phyloP scores from a whole-genome alignment of 2,888 invertebrate genomes.

The Lymantria monacha region DNA sequence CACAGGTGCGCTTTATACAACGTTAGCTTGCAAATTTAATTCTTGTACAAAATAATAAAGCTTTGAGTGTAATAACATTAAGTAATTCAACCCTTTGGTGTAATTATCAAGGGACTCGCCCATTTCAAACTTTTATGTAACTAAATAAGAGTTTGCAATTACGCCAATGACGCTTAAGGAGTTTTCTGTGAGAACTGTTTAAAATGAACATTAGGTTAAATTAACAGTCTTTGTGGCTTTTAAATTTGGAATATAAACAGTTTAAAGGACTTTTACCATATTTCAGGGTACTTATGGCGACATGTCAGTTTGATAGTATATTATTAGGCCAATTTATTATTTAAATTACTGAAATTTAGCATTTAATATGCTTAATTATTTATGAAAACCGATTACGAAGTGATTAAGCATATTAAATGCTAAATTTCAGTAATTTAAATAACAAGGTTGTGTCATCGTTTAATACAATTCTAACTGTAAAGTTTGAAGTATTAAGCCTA shows the following conservation, averaged over 20 bases:
- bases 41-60: constrained; percentile 17
- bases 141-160: constrained; percentile 28
- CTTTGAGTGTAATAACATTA: constrained; percentile 21
- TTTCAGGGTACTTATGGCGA: not conserved
- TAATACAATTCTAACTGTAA: too few relatives aligned
- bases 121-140: constrained; percentile 29
- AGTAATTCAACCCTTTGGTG: constrained; percentile 24
- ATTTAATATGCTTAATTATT: too few relatives aligned
- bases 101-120: constrained; percentile 34
- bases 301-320: not conserved
- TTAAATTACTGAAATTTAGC: too few relatives aligned
- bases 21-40: constrained; percentile 17
- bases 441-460: too few relatives aligned
- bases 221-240: constrained; percentile 3
- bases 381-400: too few relatives aligned
- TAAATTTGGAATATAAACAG: not conserved
- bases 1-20: constrained; percentile 19
- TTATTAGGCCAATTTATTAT: not conserved
- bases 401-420: too few relatives aligned
- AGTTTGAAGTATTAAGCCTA: too few relatives aligned
- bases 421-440: too few relatives aligned
- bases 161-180: constrained; percentile 11
- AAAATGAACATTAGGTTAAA: constrained; percentile 8
- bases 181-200: constrained; percentile 12
- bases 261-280: not conserved